These are phyloP conservation scores for Aeoliscus strigatus DNA, from an alignment of 2,797 vertebrate species.

Conservation along the genomic window DNA sequence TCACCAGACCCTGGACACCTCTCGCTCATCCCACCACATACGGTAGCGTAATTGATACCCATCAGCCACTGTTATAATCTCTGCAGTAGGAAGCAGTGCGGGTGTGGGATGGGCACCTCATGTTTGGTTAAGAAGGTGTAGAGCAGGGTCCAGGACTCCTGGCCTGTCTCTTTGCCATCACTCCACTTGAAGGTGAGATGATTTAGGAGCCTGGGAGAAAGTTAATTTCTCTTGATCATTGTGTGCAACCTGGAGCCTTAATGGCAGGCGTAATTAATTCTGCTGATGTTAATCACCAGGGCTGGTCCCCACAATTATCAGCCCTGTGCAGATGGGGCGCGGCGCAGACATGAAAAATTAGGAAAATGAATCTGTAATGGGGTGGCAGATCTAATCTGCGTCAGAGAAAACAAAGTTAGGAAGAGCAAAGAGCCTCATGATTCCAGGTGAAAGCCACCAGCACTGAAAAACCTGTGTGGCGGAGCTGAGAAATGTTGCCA, in stretches of 20 bases:
- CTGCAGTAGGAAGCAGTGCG: constrained; percentile 49
- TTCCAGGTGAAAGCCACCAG: constrained; percentile 86
- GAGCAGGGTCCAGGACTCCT: constrained; percentile 71
- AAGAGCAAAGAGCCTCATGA: constrained; percentile 85
- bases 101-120: constrained; percentile 50
- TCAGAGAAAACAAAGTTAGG: constrained; percentile 99
- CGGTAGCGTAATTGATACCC: constrained; percentile 70
- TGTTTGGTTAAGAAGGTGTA: constrained; percentile 82
- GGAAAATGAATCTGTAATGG: constrained; percentile 99
- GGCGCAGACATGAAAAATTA: constrained; percentile 99
- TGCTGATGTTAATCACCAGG: constrained; percentile 99
- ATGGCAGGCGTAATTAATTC: constrained; percentile 99
- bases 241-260: constrained; percentile 99
- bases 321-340: constrained; percentile 99
- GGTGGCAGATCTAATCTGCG: constrained; percentile 99
- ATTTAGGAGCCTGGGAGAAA: constrained; percentile 99
- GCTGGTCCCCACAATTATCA: constrained; percentile 99
- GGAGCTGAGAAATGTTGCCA: constrained; percentile 97
- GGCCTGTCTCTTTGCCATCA: constrained; percentile 88
- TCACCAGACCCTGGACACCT: constrained; percentile 64
- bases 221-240: constrained; percentile 99
- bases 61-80: constrained; percentile 59
- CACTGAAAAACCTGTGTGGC: constrained; percentile 84
- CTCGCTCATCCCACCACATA: constrained; percentile 71
- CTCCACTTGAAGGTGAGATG: constrained; percentile 99